Base-by-base conservation (phyloP, 2,888 invertebrate species). In the Prosopocoilus inquinatus region DNA sequence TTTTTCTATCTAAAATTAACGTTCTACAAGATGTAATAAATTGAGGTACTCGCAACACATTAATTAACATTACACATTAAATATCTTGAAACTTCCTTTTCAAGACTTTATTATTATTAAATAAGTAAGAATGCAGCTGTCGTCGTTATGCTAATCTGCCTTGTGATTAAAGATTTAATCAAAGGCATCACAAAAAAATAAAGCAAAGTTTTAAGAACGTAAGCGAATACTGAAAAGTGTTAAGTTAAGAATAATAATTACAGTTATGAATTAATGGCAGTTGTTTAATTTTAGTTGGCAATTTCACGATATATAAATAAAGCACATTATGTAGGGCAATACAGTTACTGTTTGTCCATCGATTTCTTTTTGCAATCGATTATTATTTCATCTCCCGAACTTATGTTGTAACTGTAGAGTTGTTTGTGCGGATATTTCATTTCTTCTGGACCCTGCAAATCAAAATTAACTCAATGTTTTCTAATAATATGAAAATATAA, bases 381-480 rank as follows among this genome's bases (percentile, higher is more conserved):
- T 63, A 94, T 90, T 68, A 95, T 94, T 77, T 94, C 93, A 76
- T 94, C 94, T 9, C 94, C 94, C 56, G 90, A 88, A 62, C 88
- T 82, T 59, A 95, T 90, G 77, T 94, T 94, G 79, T 94, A 94
- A 57, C 93, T 91, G 76, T 94, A 94, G 15, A 96, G 82, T 75
- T 90, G 91, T 73, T 94, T 94, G 67, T 89, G 89, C 2, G 93
- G 91, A 70, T 86, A 94, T 66, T 87, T 86, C 90, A 96, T 91
- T 75, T 92, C 91, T 75, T 94, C 94, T 1, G 93, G 91, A 13
- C 91, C 92, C 82, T 85, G 80, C 16, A 81, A 72, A 59, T 59
- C 53, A 28, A 3, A 28, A 5, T 28, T 28, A 28, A 28, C 5
- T n/a, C n/a, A n/a, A n/a, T n/a, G n/a, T n/a, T n/a, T n/a, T n/a